Evolutionary conservation across 1,140 invertebrate species (phyloP).

Genomic region (Drosophila bocki): DNA sequence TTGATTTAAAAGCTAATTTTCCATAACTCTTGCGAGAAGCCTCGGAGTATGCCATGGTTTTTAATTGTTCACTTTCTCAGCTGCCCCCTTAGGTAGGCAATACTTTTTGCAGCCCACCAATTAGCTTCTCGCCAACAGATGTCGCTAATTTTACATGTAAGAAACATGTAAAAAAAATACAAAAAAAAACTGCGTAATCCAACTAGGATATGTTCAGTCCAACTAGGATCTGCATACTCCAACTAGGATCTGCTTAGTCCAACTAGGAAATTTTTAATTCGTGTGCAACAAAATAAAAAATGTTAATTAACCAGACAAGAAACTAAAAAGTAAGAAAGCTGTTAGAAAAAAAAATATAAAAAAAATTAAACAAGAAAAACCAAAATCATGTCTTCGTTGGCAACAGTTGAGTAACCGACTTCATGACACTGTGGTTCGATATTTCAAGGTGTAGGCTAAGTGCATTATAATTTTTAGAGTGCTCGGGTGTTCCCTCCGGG

Average conservation of each 20-base stretch:
- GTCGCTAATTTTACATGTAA: constrained; percentile 6
- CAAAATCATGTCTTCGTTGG: background rate
- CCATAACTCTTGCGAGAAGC: background rate
- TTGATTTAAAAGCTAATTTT: background rate
- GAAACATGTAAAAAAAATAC: background rate
- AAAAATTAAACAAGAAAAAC: background rate
- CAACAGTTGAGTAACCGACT: constrained; percentile 1
- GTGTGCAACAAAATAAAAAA: too few relatives aligned
- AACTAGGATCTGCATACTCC: too few relatives aligned
- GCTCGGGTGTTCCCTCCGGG: background rate
- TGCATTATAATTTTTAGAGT: constrained; percentile 59
- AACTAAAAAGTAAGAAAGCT: background rate
- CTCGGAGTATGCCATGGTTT: constrained; percentile 26
- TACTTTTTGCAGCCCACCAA: background rate
- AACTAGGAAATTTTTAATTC: too few relatives aligned
- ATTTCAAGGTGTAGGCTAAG: constrained; percentile 56
- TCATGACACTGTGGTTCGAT: background rate
- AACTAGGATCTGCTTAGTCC: too few relatives aligned
- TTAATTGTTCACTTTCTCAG: background rate
- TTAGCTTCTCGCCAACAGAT: background rate
- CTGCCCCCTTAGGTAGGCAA: constrained; percentile 22
- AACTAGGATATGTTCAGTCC: too few relatives aligned
- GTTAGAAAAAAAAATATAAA: background rate
- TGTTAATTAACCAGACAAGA: background rate
- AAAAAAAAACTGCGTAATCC: background rate